These are phyloP conservation scores for Turdus rufiventris DNA, from an alignment of 2,113 vertebrate species.

Conservation along the genomic window DNA sequence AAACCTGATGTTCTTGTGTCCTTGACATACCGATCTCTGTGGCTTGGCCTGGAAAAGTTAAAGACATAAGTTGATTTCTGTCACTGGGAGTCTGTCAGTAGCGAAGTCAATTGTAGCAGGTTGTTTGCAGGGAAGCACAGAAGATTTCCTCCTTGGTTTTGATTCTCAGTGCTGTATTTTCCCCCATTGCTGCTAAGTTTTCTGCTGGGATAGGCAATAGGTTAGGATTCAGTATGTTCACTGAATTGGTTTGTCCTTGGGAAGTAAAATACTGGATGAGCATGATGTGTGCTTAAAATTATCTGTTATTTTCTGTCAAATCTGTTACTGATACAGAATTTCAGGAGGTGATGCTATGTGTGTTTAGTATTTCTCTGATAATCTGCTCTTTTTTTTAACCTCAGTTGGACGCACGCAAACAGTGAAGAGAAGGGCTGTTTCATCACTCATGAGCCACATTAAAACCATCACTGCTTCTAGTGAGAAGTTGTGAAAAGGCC, in stretches of 20 bases:
- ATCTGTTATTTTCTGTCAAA: neutral
- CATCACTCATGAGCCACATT: neutral
- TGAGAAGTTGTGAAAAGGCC: neutral
- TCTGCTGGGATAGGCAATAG: neutral
- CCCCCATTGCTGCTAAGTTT: neutral
- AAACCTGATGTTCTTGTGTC: neutral
- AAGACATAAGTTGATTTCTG: neutral
- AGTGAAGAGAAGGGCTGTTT: neutral
- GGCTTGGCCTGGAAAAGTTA: neutral
- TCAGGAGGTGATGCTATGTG: neutral
- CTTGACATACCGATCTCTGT: neutral
- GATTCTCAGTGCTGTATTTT: fast-evolving
- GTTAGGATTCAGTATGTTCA: neutral
- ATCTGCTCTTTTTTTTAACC: neutral
- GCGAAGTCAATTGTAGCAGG: neutral
- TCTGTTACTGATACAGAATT: neutral
- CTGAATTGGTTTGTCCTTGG: neutral
- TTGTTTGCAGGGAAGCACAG: neutral
- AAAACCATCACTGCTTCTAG: neutral
- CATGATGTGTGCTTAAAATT: neutral
- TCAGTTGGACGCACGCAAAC: neutral
- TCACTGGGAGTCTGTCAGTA: neutral
- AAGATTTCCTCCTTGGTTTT: neutral
- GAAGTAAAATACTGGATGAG: neutral
- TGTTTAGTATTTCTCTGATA: neutral